Percentiles rank a stretch among this genome's conserved stretches.
Conservation (phyloP, 2,113 vertebrate genomes). For the Spheniscus mendiculus region DNA sequence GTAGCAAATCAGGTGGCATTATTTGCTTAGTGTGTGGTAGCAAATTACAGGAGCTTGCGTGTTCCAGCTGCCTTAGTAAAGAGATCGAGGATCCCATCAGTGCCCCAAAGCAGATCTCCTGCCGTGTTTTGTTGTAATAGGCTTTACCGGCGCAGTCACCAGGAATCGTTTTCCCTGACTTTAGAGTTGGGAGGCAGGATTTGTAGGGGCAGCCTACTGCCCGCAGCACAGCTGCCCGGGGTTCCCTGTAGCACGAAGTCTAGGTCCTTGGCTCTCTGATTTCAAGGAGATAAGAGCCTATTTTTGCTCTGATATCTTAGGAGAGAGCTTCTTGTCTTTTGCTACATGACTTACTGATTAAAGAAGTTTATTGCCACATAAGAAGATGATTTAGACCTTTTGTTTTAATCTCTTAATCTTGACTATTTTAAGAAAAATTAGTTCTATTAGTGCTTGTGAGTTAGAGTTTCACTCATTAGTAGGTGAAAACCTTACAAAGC, state of each 20-base stretch:
- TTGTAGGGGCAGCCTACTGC: neutral
- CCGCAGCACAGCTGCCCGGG: neutral
- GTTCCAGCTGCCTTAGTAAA: neutral
- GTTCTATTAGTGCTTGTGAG: neutral
- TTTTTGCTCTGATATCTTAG: neutral
- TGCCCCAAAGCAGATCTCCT: neutral
- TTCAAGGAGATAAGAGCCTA: neutral
- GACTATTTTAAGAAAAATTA: neutral
- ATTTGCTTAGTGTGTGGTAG: neutral
- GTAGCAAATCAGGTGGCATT: neutral
- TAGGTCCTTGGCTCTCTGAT: neutral
- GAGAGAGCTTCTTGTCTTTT: neutral
- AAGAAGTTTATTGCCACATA: neutral
- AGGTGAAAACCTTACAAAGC: neutral
- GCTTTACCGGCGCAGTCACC: neutral
- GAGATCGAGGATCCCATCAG: neutral
- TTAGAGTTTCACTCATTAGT: neutral
- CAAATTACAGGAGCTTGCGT: neutral
- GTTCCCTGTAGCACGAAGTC: neutral
- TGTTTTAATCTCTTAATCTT: neutral
- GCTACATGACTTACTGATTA: neutral
- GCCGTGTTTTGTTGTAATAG: neutral
- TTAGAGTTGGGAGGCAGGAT: neutral
- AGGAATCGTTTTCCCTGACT: neutral
- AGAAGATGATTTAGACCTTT: neutral